Percentiles rank a stretch among this genome's conserved stretches.
Conservation (phyloP, 2,797 vertebrate species). For the Saguinus oedipus region DNA sequence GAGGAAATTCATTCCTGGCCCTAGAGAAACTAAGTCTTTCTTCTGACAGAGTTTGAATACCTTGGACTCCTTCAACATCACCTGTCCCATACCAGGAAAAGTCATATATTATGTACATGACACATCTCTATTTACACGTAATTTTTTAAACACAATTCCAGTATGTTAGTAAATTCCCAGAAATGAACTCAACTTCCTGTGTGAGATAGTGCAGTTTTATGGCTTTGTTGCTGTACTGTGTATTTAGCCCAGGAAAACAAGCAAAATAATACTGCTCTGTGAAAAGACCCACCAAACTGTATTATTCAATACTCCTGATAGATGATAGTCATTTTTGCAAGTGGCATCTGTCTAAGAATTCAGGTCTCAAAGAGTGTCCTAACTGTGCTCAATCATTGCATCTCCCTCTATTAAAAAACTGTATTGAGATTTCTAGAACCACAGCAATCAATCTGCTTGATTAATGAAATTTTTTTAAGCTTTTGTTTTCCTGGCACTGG, state of each 20-base stretch:
- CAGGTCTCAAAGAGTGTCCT: slow-evolving; percentile 43
- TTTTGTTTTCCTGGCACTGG: slow-evolving; percentile 66
- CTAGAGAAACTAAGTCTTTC: neutral
- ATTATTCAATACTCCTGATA: slow-evolving; percentile 66
- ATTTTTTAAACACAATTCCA: slow-evolving; percentile 53
- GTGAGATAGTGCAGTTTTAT: slow-evolving; percentile 21
- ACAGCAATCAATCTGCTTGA: slow-evolving; percentile 73
- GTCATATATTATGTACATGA: neutral
- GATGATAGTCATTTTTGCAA: slow-evolving; percentile 70
- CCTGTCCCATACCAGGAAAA: neutral
- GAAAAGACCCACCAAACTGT: slow-evolving; percentile 51
- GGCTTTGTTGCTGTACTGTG: slow-evolving; percentile 19
- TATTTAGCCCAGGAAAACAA: slow-evolving; percentile 61
- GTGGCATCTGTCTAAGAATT: slow-evolving; percentile 59
- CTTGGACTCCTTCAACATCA: neutral
- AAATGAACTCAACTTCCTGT: slow-evolving; percentile 50
- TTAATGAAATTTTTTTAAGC: slow-evolving; percentile 64
- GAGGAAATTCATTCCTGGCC: neutral
- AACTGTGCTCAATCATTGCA: slow-evolving; percentile 59
- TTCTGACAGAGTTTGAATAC: slow-evolving; percentile 40
- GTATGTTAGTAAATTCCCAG: slow-evolving; percentile 60
- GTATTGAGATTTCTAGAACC: slow-evolving; percentile 68
- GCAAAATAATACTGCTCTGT: slow-evolving; percentile 61
- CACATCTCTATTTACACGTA: slow-evolving; percentile 8
- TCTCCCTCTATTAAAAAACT: slow-evolving; percentile 66